These are phyloP conservation scores for Lycaena phlaeas DNA, from an alignment of 2,888 invertebrate genomes.

Conservation along the genomic window DNA sequence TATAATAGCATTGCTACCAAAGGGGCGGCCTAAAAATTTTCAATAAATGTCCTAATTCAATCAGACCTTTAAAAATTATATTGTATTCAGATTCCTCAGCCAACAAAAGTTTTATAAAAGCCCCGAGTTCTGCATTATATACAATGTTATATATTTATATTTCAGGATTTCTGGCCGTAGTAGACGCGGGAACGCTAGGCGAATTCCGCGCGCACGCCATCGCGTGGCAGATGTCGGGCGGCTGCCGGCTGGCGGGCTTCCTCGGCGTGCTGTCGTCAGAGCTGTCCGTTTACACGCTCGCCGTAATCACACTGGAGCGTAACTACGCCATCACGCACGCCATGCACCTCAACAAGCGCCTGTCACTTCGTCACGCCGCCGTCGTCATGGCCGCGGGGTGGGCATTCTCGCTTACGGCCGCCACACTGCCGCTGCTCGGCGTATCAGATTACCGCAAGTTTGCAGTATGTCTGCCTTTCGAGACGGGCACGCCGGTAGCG, in stretches of 20 bases:
- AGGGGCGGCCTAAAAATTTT: too few relatives aligned
- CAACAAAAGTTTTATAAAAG: too few relatives aligned
- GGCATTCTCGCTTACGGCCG: conserved; percentile 90
- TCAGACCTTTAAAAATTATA: too few relatives aligned
- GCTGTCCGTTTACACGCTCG: conserved; percentile 94
- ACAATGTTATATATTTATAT: not conserved
- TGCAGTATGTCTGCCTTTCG: conserved; percentile 96
- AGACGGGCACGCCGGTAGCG: conserved; percentile 84
- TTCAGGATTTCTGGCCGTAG: conserved; percentile 91
- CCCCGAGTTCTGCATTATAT: too few relatives aligned
- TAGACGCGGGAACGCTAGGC: conserved; percentile 95
- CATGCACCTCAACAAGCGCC: conserved; percentile 94
- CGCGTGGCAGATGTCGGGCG: conserved; percentile 96
- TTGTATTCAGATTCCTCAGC: too few relatives aligned
- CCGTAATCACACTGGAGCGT: conserved; percentile 95
- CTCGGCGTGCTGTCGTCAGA: conserved; percentile 95
- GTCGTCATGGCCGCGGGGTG: conserved; percentile 96
- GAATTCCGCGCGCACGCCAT: conserved; percentile 97
- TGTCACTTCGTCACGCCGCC: conserved; percentile 92
- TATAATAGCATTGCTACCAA: too few relatives aligned
- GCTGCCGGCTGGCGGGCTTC: conserved; percentile 95
- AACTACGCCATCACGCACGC: conserved; percentile 98
- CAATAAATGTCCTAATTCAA: too few relatives aligned
- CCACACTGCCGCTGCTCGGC: conserved; percentile 89
- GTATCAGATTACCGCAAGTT: conserved; percentile 97